Conservation (phyloP, 2,113 vertebrate genomes). For the Thunnus thynnus region DNA sequence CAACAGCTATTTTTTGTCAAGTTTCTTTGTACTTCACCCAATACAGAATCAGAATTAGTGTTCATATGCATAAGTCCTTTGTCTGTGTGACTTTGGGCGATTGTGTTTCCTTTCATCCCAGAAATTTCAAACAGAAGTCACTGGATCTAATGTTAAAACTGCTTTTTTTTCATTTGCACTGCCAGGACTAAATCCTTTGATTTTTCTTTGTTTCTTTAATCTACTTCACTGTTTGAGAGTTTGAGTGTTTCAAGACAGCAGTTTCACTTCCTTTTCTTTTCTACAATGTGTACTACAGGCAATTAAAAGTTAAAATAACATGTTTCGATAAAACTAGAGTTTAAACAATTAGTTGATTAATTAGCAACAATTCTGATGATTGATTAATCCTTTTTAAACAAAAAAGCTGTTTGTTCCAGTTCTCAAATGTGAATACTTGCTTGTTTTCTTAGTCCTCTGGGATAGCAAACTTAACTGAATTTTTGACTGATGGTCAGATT, state of each 20-base stretch:
- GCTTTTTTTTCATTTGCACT: slow-evolving; percentile 25
- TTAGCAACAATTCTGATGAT: too few species aligned
- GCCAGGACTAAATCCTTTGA: slow-evolving; percentile 52
- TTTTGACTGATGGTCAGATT: too few species aligned
- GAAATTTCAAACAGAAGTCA: slow-evolving; percentile 64
- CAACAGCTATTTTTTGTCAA: slow-evolving; percentile 23
- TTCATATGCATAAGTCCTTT: slow-evolving; percentile 56
- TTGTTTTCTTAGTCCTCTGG: too few species aligned
- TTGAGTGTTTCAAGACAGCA: slow-evolving; percentile 14
- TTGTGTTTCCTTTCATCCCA: slow-evolving; percentile 70
- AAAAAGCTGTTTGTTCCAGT: too few species aligned
- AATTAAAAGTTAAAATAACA: background rate
- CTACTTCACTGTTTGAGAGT: slow-evolving; percentile 39
- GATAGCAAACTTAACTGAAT: too few species aligned
- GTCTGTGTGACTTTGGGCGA: slow-evolving; percentile 50
- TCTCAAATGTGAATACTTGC: too few species aligned
- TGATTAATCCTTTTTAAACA: too few species aligned
- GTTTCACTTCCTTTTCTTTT: slow-evolving; percentile 22
- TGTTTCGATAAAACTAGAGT: too few species aligned
- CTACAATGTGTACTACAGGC: background rate
- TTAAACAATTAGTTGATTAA: too few species aligned
- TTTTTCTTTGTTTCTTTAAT: slow-evolving; percentile 46
- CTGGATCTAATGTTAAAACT: slow-evolving; percentile 55
- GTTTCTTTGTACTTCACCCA: slow-evolving; percentile 62
- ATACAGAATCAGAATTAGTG: slow-evolving; percentile 55